Percentiles rank a stretch among this genome's conserved stretches.
phyloP scores from a whole-genome alignment of 2,113 vertebrate genomes.

The Garra rufa region DNA sequence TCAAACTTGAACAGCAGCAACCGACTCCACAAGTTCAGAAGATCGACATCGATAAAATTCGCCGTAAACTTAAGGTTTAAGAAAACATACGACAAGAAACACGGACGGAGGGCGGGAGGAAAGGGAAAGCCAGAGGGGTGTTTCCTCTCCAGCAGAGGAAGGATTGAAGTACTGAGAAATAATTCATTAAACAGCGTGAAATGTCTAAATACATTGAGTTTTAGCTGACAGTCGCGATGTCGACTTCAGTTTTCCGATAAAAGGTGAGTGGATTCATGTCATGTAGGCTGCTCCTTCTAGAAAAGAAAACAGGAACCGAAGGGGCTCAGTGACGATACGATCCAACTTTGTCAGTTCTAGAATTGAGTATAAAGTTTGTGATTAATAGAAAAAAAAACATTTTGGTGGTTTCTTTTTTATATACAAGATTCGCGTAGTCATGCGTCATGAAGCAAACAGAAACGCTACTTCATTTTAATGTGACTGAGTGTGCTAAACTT shows the following conservation, averaged over 20 bases:
- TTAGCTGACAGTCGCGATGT: slow-evolving; percentile 42
- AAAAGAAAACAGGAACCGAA: slow-evolving; percentile 14
- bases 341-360: slow-evolving; percentile 12
- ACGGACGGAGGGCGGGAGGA: slow-evolving; percentile 51
- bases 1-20: not conserved
- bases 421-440: not conserved
- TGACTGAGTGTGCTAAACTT: not conserved
- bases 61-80: slow-evolving; percentile 32
- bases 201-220: not conserved
- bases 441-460: slow-evolving; percentile 14
- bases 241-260: slow-evolving; percentile 39
- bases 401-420: not conserved
- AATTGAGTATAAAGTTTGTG: not conserved
- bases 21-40: not conserved
- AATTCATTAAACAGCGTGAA: slow-evolving; percentile 24
- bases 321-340: not conserved
- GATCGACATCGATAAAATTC: not conserved
- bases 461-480: not conserved
- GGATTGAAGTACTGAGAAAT: slow-evolving; percentile 21
- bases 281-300: not conserved
- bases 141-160: slow-evolving; percentile 51
- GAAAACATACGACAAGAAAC: slow-evolving; percentile 44
- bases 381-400: not conserved
- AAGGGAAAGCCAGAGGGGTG: slow-evolving; percentile 50
- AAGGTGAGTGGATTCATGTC: slow-evolving; percentile 52